Base-by-base conservation (phyloP, 2,888 invertebrate species). In the Oligia fasciuncula region DNA sequence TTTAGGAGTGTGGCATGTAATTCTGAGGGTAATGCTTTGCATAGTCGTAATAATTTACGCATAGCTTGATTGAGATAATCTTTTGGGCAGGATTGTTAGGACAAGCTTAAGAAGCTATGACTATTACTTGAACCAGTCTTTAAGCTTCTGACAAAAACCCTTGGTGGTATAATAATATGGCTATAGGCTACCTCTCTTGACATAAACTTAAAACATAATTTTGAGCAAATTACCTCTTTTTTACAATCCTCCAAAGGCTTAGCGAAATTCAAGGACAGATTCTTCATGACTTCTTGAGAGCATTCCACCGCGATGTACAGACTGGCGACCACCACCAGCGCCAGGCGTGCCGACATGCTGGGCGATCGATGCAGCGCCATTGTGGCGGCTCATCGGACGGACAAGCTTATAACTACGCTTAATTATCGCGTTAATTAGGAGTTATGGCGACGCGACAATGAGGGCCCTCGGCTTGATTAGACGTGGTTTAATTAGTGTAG, bases 191-290 rank as follows among this genome's bases (percentile, higher is more conserved):
- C 29, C 29, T 29, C 17, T 43, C 35, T 23, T 43, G 40, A 49
- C 17, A 49, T n/a, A 19, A 51, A 40, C 9, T 5, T n/a, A 51
- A 65, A 11, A 35, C 1, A 67, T 14, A 11, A 40, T 19, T 49
- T 19, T 40, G 8, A 60, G 0, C 23, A 66, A 5, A 77, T 78
- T 70, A 94, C 94, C 90, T 94, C 94, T 70, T 90, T 91, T 67
- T 90, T 94, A 73, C 94, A 94, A 23, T 46, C 86, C 1, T 92
- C 92, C 72, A 93, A 76, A 0, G 93, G 93, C 80, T 93, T 93
- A 0, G 84, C 87, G 29, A 92, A 94, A 63, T 92, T 90, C 0
- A 87, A 1, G 0, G 91, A 78, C 73, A 94, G 76, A 5, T 90
- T 86, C 76, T 92, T 91, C 77, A 94, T 90, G 1, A 93, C 76